These are phyloP conservation scores for Dione juno DNA, from an alignment of 2,888 invertebrate species.

Conservation along the genomic window DNA sequence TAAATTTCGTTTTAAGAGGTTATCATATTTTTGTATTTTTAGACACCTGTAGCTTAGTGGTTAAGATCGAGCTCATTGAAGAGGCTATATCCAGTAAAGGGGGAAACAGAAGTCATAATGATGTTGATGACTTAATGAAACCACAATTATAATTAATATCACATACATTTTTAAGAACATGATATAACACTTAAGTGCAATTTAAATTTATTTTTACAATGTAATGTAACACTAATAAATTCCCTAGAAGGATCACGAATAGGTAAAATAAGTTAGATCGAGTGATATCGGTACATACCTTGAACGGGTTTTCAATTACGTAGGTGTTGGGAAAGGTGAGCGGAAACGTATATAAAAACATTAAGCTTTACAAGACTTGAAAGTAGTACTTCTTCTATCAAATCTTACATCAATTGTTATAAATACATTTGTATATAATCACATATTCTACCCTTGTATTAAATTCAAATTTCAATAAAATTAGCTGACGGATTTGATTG, in stretches of 20 bases:
- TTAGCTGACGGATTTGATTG: neutral
- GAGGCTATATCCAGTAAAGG: too few relatives aligned
- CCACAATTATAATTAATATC: neutral
- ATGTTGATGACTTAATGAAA: too few relatives aligned
- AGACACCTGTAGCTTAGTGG: too few relatives aligned
- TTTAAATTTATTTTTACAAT: neutral
- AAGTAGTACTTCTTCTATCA: neutral
- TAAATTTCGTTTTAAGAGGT: neutral
- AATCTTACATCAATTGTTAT: neutral
- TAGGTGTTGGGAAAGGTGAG: slow-evolving; percentile 18
- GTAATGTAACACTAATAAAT: slow-evolving; percentile 6
- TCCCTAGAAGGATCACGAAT: slow-evolving; percentile 9
- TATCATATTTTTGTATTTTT: neutral
- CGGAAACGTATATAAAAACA: slow-evolving; percentile 23
- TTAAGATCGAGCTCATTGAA: too few relatives aligned
- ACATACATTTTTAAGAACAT: neutral
- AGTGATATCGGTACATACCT: slow-evolving; percentile 17
- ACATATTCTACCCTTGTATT: too few relatives aligned
- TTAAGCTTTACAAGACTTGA: slow-evolving; percentile 16
- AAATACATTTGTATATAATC: neutral
- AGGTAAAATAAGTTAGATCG: slow-evolving; percentile 18
- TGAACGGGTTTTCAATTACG: slow-evolving; percentile 25
- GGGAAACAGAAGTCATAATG: too few relatives aligned
- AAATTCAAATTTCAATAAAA: slow-evolving; percentile 3
- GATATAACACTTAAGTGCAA: neutral